These are phyloP conservation scores for Drosophila ogumai DNA, from an alignment of 1,140 invertebrate species.

Conservation along the genomic window DNA sequence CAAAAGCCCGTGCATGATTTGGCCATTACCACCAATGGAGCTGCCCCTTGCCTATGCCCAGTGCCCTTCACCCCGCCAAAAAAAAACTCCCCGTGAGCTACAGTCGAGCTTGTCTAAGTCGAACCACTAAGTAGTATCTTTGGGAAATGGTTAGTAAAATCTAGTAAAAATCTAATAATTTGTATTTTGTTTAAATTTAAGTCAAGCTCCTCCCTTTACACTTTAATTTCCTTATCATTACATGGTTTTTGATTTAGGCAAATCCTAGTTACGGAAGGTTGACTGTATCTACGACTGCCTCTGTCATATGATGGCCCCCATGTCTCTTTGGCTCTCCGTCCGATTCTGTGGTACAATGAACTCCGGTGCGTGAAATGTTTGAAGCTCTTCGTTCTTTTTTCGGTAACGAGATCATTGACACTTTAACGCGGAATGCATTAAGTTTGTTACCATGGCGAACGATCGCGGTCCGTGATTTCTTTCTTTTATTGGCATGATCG, in stretches of 20 bases:
- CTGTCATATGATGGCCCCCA: slow-evolving; percentile 15
- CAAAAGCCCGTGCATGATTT: slow-evolving; percentile 84
- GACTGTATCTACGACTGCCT: slow-evolving; percentile 34
- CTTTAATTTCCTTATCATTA: not conserved
- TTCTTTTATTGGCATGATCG: slow-evolving; percentile 82
- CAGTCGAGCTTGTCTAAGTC: slow-evolving; percentile 25
- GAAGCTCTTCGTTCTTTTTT: slow-evolving; percentile 65
- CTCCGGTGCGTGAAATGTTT: slow-evolving; percentile 79
- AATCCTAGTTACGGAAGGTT: not conserved
- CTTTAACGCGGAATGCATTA: slow-evolving; percentile 82
- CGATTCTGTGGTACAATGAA: slow-evolving; percentile 70
- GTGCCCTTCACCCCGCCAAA: not conserved
- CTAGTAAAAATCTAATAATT: not conserved
- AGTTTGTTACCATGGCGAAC: slow-evolving; percentile 80
- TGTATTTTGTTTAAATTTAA: not conserved
- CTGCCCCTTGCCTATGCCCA: slow-evolving; percentile 14
- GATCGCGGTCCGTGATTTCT: slow-evolving; percentile 50
- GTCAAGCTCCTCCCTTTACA: not conserved
- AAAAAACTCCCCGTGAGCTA: slow-evolving; percentile 1
- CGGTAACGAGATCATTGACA: slow-evolving; percentile 82
- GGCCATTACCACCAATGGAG: slow-evolving; percentile 73
- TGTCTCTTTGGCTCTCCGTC: slow-evolving; percentile 41
- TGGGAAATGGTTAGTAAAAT: not conserved
- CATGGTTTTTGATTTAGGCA: not conserved
- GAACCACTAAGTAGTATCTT: slow-evolving; percentile 1